Evolutionary conservation across 35 echinoderm and acorn worm species (phyloP), one percentile per base, ranked within the genome.

Genomic region (Holothuria glaberrima): DNA sequence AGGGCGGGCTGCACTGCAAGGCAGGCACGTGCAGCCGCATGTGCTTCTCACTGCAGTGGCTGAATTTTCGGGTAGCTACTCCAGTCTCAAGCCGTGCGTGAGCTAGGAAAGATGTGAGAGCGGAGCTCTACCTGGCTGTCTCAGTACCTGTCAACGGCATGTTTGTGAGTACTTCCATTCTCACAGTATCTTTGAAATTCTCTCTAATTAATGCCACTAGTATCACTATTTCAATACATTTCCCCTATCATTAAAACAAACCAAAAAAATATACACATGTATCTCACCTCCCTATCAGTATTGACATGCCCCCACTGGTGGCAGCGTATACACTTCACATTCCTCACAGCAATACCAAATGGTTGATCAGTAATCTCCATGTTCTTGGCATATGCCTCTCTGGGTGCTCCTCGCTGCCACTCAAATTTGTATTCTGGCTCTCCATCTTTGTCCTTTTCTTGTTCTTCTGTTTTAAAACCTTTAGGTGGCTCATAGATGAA

Each of bases 401-500:
- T 62, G 0, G 97, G 93, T 13, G 97, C 93, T 9, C 45, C 89
- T 58, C 97, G 88, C 68, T 99, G 91, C 97, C 97, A 99, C 32
- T 95, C 97, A 84, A 99, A 93, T 62, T 99, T 99, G 66, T 88
- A 92, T 41, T 99, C 93, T 26, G 78, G 83, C 20, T 97, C 95
- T 3, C 68, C 87, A 12, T 94, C 92, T 44, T 67, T 50, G 33
- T 92, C 80, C 66, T 90, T 83, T 26, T 91, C 86, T 32, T 86
- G 89, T 12, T 92, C 91, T 12, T 86, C 68, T 22, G 85, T 46
- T 71, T 99, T 86, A 77, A 93, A 73, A 20, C 93, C 97, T 71
- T 99, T 99, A 17, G 97, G 97, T 14, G 97, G 88, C 71, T 99
- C 97, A 58, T 99, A 99, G 88, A 99, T 99, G 77, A 99, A 99